These are phyloP conservation scores for Notechis scutatus DNA, from an alignment of 2,113 vertebrate genomes.

Conservation along the genomic window DNA sequence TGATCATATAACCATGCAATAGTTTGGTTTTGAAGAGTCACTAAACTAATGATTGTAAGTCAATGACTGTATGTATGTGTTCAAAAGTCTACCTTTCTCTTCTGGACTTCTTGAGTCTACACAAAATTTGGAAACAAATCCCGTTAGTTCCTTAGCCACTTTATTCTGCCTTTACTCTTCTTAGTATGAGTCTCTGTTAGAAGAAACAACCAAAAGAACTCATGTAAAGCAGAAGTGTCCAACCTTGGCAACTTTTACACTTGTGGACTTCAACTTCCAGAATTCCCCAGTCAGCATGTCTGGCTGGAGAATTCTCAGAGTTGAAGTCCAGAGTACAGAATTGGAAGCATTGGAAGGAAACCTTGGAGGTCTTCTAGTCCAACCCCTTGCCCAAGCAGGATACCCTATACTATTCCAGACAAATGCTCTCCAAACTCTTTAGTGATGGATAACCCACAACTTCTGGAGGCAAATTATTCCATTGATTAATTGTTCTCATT, in stretches of 20 bases:
- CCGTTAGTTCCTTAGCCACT: neutral
- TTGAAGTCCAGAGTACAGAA: neutral
- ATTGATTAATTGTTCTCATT: neutral
- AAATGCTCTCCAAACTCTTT: too few relatives aligned
- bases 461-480: too few relatives aligned
- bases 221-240: neutral
- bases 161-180: neutral
- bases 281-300: too few relatives aligned
- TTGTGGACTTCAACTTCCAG: too few relatives aligned
- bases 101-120: neutral
- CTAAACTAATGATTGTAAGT: neutral
- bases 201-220: neutral
- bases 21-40: neutral
- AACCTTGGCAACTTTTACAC: neutral
- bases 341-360: neutral
- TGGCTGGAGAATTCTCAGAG: neutral
- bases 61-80: neutral
- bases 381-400: too few relatives aligned
- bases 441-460: too few relatives aligned
- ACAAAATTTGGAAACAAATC: neutral
- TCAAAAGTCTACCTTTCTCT: neutral
- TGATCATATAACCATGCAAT: neutral
- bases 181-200: neutral
- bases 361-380: neutral
- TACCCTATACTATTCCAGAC: too few relatives aligned